Evolutionary conservation across 2,888 invertebrate genomes (phyloP).

Genomic region (Acanthoscelides obtectus): DNA sequence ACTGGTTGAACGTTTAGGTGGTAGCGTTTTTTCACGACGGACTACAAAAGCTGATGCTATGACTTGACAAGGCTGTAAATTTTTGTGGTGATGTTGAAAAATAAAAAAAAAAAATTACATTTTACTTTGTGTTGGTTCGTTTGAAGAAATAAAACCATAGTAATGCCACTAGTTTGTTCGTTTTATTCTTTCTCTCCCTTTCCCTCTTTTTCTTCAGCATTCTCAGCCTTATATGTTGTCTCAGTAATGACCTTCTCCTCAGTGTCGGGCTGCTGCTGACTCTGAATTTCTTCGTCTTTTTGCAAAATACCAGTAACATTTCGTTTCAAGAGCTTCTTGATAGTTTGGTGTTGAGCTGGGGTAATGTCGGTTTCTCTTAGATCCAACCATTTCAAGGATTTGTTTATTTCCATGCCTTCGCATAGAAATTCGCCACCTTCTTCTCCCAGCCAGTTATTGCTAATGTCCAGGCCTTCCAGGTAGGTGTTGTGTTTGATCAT

Average conservation of each 20-base stretch:
- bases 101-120: too few species aligned
- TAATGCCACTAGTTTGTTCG: too few species aligned
- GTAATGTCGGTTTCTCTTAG: constrained; percentile 48
- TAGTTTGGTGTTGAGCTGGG: constrained; percentile 45
- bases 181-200: not conserved
- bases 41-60: too few species aligned
- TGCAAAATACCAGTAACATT: constrained; percentile 38
- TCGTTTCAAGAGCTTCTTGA: constrained; percentile 49
- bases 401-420: constrained; percentile 30
- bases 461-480: constrained; percentile 53
- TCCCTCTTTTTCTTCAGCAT: not conserved
- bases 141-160: too few species aligned
- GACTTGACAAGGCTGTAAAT: too few species aligned
- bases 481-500: constrained; percentile 53
- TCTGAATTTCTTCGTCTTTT: not conserved
- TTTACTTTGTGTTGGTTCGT: too few species aligned
- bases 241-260: not conserved
- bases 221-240: not conserved
- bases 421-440: constrained; percentile 47
- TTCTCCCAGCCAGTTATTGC: constrained; percentile 57
- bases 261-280: not conserved
- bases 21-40: too few species aligned
- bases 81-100: too few species aligned
- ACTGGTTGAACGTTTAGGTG: too few species aligned
- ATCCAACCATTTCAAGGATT: constrained; percentile 36